These are phyloP conservation scores for Notolepis coatsorum DNA, from an alignment of 2,797 vertebrate species.

Conservation along the genomic window DNA sequence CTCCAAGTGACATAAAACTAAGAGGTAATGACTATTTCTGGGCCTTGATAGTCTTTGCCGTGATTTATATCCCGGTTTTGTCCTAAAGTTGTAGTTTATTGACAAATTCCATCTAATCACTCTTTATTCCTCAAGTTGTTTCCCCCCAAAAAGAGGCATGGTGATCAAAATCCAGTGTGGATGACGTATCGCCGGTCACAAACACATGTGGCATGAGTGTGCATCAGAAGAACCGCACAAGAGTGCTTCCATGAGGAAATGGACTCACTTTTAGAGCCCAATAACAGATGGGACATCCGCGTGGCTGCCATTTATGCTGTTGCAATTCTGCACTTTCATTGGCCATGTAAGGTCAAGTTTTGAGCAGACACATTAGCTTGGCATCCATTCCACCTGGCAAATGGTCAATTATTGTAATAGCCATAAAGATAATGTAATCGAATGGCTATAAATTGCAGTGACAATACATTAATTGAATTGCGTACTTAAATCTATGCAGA, in stretches of 20 bases:
- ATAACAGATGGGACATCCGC: constrained; percentile 50
- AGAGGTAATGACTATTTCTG: too few species aligned
- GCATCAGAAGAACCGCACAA: constrained; percentile 1
- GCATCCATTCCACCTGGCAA: constrained; percentile 72
- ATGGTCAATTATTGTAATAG: constrained; percentile 67
- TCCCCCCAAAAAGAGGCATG: too few species aligned
- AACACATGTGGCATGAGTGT: background rate
- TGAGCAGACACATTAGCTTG: constrained; percentile 64
- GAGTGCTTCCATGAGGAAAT: constrained; percentile 11
- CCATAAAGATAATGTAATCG: constrained; percentile 72
- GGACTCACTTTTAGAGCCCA: constrained; percentile 4
- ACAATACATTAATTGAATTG: constrained; percentile 75
- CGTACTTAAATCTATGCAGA: constrained; percentile 63
- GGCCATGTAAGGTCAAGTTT: constrained; percentile 57
- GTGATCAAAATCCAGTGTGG: too few species aligned
- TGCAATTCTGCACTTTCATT: constrained; percentile 48
- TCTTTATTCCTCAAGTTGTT: too few species aligned
- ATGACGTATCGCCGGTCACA: too few species aligned
- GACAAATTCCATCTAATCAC: too few species aligned
- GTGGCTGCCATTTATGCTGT: constrained; percentile 46
- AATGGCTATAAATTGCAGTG: constrained; percentile 71
- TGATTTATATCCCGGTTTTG: too few species aligned
- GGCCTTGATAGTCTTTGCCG: too few species aligned
- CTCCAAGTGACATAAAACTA: too few species aligned
- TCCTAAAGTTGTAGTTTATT: too few species aligned